phyloP scores from a whole-genome alignment of 2,797 vertebrate genomes.

The Octomys mimax region DNA sequence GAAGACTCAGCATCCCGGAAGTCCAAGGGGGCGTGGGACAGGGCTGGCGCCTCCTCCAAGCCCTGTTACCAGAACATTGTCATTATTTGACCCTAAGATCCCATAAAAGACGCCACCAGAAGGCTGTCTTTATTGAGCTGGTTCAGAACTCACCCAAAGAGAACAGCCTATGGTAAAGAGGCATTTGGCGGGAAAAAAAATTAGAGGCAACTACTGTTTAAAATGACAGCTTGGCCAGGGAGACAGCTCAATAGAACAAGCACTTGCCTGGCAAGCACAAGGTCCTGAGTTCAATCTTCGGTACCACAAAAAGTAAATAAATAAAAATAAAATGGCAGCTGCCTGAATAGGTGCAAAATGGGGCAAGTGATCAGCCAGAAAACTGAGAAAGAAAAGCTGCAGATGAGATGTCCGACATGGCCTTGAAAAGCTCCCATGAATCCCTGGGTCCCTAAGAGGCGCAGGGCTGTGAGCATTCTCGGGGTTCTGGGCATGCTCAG shows the following conservation, averaged over 20 bases:
- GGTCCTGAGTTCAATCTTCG: no score
- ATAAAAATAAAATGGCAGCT: neutral
- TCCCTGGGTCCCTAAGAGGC: neutral
- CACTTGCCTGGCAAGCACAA: no score
- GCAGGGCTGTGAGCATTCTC: rapidly evolving
- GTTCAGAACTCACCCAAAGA: neutral
- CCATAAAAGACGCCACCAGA: neutral
- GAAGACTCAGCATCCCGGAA: neutral
- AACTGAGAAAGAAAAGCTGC: neutral
- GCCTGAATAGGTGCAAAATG: neutral
- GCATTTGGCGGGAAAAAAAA: neutral
- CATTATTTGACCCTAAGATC: neutral
- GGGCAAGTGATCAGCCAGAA: neutral
- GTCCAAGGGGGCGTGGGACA: neutral
- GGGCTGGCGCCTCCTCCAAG: neutral
- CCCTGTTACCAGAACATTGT: neutral
- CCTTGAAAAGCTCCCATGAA: neutral
- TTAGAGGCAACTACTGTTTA: neutral
- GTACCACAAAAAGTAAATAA: no score
- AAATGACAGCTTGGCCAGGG: neutral
- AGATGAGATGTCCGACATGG: neutral
- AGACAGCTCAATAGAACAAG: no score
- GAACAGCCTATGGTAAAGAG: neutral
- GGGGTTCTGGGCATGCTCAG: neutral
- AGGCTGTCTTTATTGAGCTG: neutral